Evolutionary conservation across 2,113 vertebrate genomes (phyloP), one percentile per base, ranked within the genome.

Genomic region (Sylvilagus bachmani): DNA sequence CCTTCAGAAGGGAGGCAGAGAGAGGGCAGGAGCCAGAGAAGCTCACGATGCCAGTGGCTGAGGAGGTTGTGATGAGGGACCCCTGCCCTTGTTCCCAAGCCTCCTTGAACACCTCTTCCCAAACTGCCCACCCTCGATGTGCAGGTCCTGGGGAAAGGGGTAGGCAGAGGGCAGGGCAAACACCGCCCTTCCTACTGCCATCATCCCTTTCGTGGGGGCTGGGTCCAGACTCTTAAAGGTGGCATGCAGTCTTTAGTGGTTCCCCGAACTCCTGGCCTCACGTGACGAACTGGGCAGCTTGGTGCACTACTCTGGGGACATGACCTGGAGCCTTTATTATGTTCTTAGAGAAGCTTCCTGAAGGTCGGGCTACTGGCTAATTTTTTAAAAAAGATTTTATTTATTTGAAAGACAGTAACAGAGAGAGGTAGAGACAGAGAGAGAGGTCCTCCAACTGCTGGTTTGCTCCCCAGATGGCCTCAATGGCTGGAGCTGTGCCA

Each of bases 31-130:
- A 86, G 44, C 64, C 36, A 53, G 12, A 73, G 12, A 29, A 29
- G n/a, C 8, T 85, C n/a, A 82, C 89, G 69, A 51, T 83, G 33
- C 62, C 3, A 3, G 75, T 78, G 64, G 31, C 27, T 70, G 21
- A 25, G 38, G 12, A 61, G 64, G 25, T 17, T 82, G 27, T 29
- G 53, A 58, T 13, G 31, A 69, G 16, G 51, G 24, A 69, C 9
- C 7, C 2, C 33, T 49, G 24, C 29, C n/a, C 33, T 86, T 74
- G 31, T 75, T 4, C n/a, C 29, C 14, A 86, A 14, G 38, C 19
- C n/a, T 94, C 75, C 21, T 74, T 73, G 51, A 92, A 85, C 12
- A 79, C 77, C 8, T 85, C 67, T 95, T 96, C 25, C 25, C 11
- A 70, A 91, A 93, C 29, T 75, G 11, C 38, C 13, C 17, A 29